Evolutionary conservation across 2,888 invertebrate genomes (phyloP), one percentile per base, ranked within the genome.

Genomic region (Campoletis raptor): DNA sequence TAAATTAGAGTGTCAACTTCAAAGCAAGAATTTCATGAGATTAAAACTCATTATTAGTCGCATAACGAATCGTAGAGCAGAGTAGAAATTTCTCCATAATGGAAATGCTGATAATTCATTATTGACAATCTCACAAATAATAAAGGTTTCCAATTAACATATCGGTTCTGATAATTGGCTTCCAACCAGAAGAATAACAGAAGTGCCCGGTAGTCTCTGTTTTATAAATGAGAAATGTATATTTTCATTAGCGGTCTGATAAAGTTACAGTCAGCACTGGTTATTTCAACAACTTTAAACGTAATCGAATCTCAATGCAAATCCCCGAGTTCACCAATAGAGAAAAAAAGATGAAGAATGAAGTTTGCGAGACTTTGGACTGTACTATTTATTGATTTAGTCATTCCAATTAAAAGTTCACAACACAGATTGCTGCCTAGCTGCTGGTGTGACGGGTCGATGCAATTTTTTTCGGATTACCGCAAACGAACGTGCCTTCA

Each of bases 361-460:
- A 40, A 42, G 66, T 64, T 64, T 48, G 48, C 69, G 82, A 40
- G 74, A 70, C 30, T 36, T 52, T n/a, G 21, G n/a, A 70, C 85
- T 83, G 79, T 79, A 82, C 57, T 36, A 82, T 73, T 74, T 82
- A 82, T 85, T 78, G 85, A 86, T 83, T 83, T 83, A 73, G 77
- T 83, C 81, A 86, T 78, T 86, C 86, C 86, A 86, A 86, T 86
- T 86, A 86, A 86, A 83, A 85, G 82, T 85, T 85, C 78, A 69
- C 36, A 78, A n/a, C 80, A 76, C 72, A 76, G 76, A 77, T 77
- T 72, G 81, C 83, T 24, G 72, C 52, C 77, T 69, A 72, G 85
- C 30, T 30, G 30, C 30, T 30, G 30, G 30, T 30, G 30, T 80
- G 83, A 61, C 66, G 72, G 76, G 76, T 57, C 76, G 83, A 83